Evolutionary conservation across 2,888 invertebrate species (phyloP), one percentile per base, ranked within the genome.

Genomic region (Ypsolopha sequella): DNA sequence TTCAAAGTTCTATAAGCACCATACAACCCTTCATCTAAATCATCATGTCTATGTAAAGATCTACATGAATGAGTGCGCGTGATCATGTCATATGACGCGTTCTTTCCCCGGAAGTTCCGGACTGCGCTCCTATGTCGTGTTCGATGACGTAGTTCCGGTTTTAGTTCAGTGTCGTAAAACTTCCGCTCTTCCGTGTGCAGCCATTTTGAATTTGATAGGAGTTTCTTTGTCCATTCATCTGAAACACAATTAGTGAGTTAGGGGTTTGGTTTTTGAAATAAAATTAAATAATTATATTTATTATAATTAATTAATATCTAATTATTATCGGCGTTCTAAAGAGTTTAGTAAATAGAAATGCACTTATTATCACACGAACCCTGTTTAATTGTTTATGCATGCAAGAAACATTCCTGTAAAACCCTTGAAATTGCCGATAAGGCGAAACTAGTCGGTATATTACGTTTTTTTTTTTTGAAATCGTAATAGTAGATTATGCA

Each of bases 141-240:
- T 9, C 72, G 64, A 0, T 63, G 53, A 1, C 66, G 61, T 0
- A 60, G 43, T 52, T 77, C 80, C 2, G 82, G 82, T 35, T 74
- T 79, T 1, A 86, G 56, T 50, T 80, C 81, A n/a, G 85, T 84
- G 35, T 78, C 72, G 63, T 81, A 84, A 59, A 71, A 84, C 51
- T 68, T 75, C 6, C 74, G 64, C 45, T 93, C 92, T 66, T 93
- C 92, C 34, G 85, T 85, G 63, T 90, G 86, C 59, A 93, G 91
- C 93, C 93, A 93, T 51, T 91, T 90, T 34, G 89, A 87, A 64
- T 92, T 91, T 36, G 73, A 90, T 48, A 91, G 88, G 6, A 93
- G 71, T 60, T 91, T 92, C 60, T 92, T 90, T 55, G 92, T 88
- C 93, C 93, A 93, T 66, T 89, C 85, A 45, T 92, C 93, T 86